Base-by-base conservation (phyloP, 2,113 vertebrate genomes). In the Melozone crissalis region DNA sequence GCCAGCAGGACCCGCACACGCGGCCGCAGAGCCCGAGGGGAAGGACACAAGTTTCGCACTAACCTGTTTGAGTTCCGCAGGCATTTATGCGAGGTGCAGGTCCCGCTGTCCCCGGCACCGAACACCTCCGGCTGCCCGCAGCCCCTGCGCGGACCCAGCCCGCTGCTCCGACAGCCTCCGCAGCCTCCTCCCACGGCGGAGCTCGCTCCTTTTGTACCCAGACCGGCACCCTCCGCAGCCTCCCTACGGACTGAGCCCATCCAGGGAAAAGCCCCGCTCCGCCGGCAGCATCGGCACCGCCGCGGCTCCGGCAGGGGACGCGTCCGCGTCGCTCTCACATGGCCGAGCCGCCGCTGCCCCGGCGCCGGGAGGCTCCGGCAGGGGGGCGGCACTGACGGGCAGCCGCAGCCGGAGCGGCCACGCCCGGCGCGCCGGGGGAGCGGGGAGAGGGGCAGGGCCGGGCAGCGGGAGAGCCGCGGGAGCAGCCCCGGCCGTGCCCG, bases 11-110 rank as follows among this genome's bases (percentile, higher is more conserved):
- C 27, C 37, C 1, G 54, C 68, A 43, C 63, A 35, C 0, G 77
- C 18, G 73, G 85, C 14, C 83, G 35, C 57, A 13, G 54, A 9
- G 21, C 4, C n/a, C 7, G 15, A 18, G 13, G 63, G 26, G 35
- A 41, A 51, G 72, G 67, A 39, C 78, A 0, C 75, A 62, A 94
- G 90, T 69, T 81, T 1, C 1, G 62, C 95, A 98, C 98, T 96
- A 94, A 99, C 98, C 98, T 99, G 98, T 97, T 96, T 97, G 96
- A 99, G 98, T 98, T 98, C 98, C 86, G 98, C 98, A 87, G 98
- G 98, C 98, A 99, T 98, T 77, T 84, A 97, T 75, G 87, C 95
- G 15, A 55, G 87, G 89, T 13, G 72, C 85, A 83, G 9, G 49
- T 3, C 19, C 10, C 6, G 8, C 87, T 2, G 89, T 28, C 35